These are phyloP conservation scores for Melanophora roralis DNA, from an alignment of 2,888 invertebrate species.

Conservation along the genomic window DNA sequence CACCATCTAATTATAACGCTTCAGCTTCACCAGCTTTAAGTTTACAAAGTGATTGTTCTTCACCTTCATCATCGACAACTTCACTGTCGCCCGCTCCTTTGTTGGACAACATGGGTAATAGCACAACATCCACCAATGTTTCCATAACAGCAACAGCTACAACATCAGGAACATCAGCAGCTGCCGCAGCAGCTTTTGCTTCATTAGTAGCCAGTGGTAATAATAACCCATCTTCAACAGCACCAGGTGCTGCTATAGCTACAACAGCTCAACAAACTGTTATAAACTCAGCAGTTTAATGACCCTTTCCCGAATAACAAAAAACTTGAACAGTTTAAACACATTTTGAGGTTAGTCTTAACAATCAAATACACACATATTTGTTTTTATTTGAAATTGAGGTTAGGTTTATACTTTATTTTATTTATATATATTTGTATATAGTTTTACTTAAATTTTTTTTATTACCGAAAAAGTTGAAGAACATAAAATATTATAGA, in stretches of 20 bases:
- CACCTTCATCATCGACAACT: slow-evolving; percentile 73
- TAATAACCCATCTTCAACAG: slow-evolving; percentile 28
- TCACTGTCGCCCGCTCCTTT: slow-evolving; percentile 72
- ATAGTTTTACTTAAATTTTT: slow-evolving; percentile 24
- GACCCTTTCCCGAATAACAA: neutral
- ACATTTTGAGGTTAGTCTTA: slow-evolving; percentile 40
- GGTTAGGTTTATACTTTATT: slow-evolving; percentile 9
- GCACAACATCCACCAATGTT: slow-evolving; percentile 68
- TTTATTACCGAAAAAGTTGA: slow-evolving; percentile 13
- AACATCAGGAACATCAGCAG: slow-evolving; percentile 68
- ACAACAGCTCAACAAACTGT: slow-evolving; percentile 69
- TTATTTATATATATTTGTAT: slow-evolving; percentile 22
- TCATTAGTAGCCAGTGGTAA: slow-evolving; percentile 63
- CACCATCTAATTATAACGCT: slow-evolving; percentile 64
- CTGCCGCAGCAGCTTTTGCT: slow-evolving; percentile 71
- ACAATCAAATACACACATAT: neutral
- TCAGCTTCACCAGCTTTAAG: slow-evolving; percentile 72
- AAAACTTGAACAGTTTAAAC: neutral
- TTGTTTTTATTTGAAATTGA: slow-evolving; percentile 10
- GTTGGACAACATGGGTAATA: slow-evolving; percentile 65
- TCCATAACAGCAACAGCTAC: slow-evolving; percentile 71
- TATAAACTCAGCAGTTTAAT: slow-evolving; percentile 75
- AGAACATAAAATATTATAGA: slow-evolving; percentile 6
- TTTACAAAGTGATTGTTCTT: slow-evolving; percentile 73
- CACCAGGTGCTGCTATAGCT: slow-evolving; percentile 52